Conservation (phyloP, 2,888 invertebrate genomes). For the Xestoiulus laeticollis region DNA sequence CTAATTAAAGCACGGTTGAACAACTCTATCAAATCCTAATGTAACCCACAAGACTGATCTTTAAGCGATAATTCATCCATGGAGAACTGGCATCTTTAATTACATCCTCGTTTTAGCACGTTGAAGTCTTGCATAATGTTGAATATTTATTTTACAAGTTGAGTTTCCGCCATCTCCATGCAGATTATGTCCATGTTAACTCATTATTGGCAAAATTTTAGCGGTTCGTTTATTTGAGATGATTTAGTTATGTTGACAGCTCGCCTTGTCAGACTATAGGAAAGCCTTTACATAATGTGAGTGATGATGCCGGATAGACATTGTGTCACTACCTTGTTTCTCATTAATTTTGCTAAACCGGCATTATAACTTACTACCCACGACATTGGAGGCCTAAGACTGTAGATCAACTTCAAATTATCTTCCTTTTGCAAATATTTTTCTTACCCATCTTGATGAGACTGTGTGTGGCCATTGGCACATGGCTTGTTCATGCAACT, state of each 20-base stretch:
- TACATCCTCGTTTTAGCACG: neutral
- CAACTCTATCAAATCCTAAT: neutral
- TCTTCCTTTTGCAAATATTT: too few relatives aligned
- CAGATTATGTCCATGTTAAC: neutral
- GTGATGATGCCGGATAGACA: constrained; percentile 18
- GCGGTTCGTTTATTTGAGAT: neutral
- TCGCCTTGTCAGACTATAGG: neutral
- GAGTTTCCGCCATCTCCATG: neutral
- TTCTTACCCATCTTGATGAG: too few relatives aligned
- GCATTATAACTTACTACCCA: neutral
- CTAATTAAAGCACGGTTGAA: too few relatives aligned
- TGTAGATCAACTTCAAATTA: neutral
- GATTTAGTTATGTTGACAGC: neutral
- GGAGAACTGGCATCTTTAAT: neutral
- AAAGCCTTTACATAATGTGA: neutral
- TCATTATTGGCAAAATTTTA: neutral
- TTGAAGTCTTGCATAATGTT: neutral
- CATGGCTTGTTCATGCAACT: too few relatives aligned
- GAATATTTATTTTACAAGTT: neutral
- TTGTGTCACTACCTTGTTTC: neutral
- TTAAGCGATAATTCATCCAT: neutral
- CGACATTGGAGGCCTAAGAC: neutral
- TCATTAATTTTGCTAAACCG: constrained; percentile 8
- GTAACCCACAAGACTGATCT: neutral
- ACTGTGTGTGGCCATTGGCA: too few relatives aligned